Evolutionary conservation across 64 coral and sea anemone genomes (phyloP).

Genomic region (Stylophora pistillata): DNA sequence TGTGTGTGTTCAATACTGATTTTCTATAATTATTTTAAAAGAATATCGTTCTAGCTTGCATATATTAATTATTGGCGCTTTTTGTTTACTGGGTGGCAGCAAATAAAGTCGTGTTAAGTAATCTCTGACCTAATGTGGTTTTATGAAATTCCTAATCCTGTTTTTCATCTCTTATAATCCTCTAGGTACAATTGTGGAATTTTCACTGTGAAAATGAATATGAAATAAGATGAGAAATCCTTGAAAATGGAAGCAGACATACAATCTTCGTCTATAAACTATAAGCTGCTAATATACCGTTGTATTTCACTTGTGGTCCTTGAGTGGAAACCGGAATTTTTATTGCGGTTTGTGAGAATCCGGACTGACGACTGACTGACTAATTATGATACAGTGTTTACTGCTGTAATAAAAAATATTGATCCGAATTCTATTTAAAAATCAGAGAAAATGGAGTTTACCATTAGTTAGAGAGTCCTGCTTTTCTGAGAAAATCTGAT

Average conservation of each 20-base stretch:
- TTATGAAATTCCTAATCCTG: constrained; percentile 7
- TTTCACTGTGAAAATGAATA: background rate
- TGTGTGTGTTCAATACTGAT: background rate
- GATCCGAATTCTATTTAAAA: too few species aligned
- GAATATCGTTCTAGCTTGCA: background rate
- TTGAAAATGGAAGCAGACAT: background rate
- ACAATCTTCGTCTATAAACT: too few species aligned
- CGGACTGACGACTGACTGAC: too few species aligned
- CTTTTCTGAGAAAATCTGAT: too few species aligned
- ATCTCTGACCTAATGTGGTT: background rate
- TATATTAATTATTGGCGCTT: background rate
- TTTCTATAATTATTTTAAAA: background rate
- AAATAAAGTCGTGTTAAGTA: background rate
- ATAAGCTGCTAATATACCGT: too few species aligned
- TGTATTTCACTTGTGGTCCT: too few species aligned
- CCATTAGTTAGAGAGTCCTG: too few species aligned
- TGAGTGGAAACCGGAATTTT: too few species aligned
- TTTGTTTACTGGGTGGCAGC: background rate
- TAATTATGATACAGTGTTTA: too few species aligned
- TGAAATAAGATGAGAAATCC: background rate
- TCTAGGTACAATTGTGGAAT: background rate
- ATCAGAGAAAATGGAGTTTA: too few species aligned
- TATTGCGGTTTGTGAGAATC: too few species aligned
- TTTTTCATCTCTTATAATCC: background rate
- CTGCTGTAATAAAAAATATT: too few species aligned